Evolutionary conservation across 2,888 invertebrate species (phyloP).

Genomic region (Heliconius hortense): DNA sequence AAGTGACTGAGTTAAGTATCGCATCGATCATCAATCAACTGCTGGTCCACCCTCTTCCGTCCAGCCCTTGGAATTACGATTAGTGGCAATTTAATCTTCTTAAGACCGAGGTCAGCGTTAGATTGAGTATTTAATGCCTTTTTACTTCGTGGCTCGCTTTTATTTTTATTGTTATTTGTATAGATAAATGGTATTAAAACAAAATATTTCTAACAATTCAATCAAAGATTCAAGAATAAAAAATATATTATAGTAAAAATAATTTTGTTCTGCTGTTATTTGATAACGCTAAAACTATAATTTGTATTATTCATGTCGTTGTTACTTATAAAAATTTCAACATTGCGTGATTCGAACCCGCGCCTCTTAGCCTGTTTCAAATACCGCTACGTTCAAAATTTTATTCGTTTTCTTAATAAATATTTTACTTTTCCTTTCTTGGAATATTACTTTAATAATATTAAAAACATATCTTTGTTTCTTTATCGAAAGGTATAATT

Average conservation of each 20-base stretch:
- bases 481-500: background rate
- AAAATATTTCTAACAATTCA: background rate
- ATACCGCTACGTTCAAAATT: no score
- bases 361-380: no score
- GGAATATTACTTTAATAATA: no score
- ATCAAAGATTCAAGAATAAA: background rate
- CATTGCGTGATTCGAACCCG: no score
- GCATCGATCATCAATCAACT: constrained; percentile 43
- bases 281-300: background rate
- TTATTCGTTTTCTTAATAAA: no score
- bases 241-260: background rate
- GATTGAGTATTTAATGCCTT: constrained; percentile 30
- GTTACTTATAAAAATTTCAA: no score
- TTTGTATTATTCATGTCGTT: background rate
- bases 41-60: constrained; percentile 35
- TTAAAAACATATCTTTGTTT: background rate
- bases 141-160: constrained; percentile 15
- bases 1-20: constrained; percentile 32
- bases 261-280: background rate
- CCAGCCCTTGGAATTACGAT: constrained; percentile 38
- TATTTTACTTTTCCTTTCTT: no score
- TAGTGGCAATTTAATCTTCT: constrained; percentile 42
- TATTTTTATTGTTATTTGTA: constrained; percentile 8
- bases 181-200: background rate
- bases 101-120: constrained; percentile 40